Percentiles rank a stretch among this genome's conserved stretches.
phyloP scores from a whole-genome alignment of 2,113 vertebrate species.

The Clarias batrachus region DNA sequence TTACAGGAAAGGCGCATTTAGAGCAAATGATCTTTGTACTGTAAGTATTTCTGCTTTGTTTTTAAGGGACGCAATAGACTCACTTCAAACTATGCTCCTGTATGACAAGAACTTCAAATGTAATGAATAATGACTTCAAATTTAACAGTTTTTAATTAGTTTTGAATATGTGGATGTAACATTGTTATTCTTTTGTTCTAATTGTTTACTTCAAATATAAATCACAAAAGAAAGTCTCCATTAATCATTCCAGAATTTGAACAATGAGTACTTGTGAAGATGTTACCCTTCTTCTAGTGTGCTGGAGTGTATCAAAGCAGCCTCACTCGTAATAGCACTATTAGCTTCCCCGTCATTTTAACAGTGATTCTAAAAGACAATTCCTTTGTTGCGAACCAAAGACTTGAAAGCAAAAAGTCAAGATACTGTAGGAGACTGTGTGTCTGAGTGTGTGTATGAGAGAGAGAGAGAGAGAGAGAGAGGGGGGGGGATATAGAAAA shows the following conservation, averaged over 20 bases:
- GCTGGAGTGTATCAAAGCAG: neutral
- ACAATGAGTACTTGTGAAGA: neutral
- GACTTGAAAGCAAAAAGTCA: neutral
- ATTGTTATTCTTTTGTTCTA: neutral
- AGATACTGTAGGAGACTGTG: too few relatives aligned
- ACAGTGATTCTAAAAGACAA: neutral
- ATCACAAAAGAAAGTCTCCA: neutral
- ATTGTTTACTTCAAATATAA: neutral
- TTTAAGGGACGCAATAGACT: neutral
- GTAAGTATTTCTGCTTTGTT: neutral
- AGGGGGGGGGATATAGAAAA: conserved; percentile 62
- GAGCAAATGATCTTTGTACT: neutral
- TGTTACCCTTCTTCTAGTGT: neutral
- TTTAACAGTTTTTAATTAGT: neutral
- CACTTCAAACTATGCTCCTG: neutral
- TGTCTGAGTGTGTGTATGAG: neutral
- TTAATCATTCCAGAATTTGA: neutral
- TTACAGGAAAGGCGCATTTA: neutral
- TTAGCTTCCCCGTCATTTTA: neutral
- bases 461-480: conserved; percentile 57
- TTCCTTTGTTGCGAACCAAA: neutral
- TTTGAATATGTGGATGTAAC: neutral
- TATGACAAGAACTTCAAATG: neutral
- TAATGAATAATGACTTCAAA: neutral
- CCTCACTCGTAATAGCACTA: neutral